Conservation (phyloP, 2,797 vertebrate genomes). For the Tokudaia tokunoshimensis region DNA sequence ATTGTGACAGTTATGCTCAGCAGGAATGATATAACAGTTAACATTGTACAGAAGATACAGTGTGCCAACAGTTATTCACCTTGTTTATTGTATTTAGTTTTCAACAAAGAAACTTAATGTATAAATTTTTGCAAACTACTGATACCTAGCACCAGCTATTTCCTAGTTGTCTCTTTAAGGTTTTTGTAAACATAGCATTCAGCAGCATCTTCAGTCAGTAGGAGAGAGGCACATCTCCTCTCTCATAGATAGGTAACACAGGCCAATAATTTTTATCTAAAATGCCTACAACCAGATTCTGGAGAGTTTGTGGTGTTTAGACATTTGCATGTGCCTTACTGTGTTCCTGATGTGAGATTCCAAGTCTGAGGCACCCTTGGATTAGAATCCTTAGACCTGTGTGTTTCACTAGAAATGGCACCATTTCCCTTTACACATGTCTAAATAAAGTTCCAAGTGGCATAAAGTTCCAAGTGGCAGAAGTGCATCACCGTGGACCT, state of each 20-base stretch:
- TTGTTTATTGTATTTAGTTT: constrained; percentile 62
- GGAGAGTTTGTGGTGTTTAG: neutral
- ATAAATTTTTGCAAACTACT: neutral
- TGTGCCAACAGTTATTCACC: constrained; percentile 21
- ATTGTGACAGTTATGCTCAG: constrained; percentile 1
- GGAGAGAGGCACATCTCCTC: neutral
- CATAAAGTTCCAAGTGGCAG: neutral
- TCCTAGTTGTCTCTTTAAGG: constrained; percentile 52
- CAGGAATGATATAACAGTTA: constrained; percentile 23
- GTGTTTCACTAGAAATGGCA: neutral
- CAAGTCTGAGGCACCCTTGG: neutral
- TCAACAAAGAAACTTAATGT: constrained; percentile 8
- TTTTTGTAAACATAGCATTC: constrained; percentile 22
- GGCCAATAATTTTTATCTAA: neutral
- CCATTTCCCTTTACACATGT: constrained; percentile 7
- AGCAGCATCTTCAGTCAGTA: neutral
- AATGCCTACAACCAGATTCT: neutral
- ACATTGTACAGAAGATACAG: neutral
- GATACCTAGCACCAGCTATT: constrained; percentile 12
- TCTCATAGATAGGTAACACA: neutral
- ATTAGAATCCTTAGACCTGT: neutral
- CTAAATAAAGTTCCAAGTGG: constrained; percentile 14
- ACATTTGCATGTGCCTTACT: neutral
- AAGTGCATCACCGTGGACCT: neutral
- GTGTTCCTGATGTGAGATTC: neutral